Percentiles rank a stretch among this genome's conserved stretches.
These are phyloP conservation scores for Mormyrops attenuatus DNA, from an alignment of 2,797 vertebrate species.

Conservation along the genomic window DNA sequence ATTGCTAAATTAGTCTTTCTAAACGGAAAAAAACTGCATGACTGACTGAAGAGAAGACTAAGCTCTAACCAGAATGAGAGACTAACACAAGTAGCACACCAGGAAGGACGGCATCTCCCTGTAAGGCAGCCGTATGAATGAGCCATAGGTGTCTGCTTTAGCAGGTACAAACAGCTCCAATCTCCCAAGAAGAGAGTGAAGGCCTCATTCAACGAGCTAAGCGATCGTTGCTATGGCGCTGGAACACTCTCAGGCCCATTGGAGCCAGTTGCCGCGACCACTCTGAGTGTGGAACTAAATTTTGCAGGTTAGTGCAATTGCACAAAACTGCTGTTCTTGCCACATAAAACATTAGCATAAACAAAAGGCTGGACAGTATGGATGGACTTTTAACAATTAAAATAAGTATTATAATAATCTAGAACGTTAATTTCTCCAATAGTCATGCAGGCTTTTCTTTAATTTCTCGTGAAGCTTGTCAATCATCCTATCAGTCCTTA, in stretches of 20 bases:
- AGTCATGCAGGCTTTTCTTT: not conserved
- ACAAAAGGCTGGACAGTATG: not conserved
- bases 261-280: slow-evolving; percentile 62
- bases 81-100: not conserved
- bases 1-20: not conserved
- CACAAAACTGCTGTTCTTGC: not conserved
- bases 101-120: not conserved
- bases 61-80: not conserved
- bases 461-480: not conserved
- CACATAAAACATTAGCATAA: not conserved
- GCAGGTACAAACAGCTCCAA: slow-evolving; percentile 55
- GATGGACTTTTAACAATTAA: not conserved
- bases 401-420: not conserved
- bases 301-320: slow-evolving; percentile 56
- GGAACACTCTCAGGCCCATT: slow-evolving; percentile 68
- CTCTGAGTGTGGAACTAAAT: slow-evolving; percentile 61
- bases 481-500: not conserved
- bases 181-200: slow-evolving; percentile 42
- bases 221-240: slow-evolving; percentile 66
- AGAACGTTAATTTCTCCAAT: not conserved
- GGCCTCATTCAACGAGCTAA: slow-evolving; percentile 59
- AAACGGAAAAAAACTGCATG: not conserved
- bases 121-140: not conserved
- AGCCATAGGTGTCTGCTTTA: not conserved
- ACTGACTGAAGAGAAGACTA: not conserved